Evolutionary conservation across 1,140 invertebrate species (phyloP).

Genomic region (Mactra quadrangularis): DNA sequence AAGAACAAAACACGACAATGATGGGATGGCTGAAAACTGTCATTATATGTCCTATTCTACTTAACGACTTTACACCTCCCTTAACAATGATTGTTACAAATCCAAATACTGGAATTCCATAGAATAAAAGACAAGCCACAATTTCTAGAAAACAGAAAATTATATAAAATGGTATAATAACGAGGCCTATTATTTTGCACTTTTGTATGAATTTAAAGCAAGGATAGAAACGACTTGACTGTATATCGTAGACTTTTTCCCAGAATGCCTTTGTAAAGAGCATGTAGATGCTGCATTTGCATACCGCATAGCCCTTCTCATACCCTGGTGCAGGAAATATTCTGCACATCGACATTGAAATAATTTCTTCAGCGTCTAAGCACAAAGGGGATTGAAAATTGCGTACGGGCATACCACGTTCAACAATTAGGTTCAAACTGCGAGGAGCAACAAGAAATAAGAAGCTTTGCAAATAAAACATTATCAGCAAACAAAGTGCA

Average conservation of each 20-base stretch:
- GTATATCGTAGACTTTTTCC: neutral
- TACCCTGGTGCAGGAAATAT: conserved; percentile 18
- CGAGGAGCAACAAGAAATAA: conserved; percentile 23
- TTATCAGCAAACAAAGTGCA: neutral
- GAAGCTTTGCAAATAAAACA: conserved; percentile 24
- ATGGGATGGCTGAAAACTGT: neutral
- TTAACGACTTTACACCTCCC: neutral
- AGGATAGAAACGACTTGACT: neutral
- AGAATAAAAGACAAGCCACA: neutral
- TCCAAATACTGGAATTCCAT: neutral
- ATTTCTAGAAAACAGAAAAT: conserved; percentile 9
- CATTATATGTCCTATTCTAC: neutral
- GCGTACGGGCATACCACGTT: conserved; percentile 14
- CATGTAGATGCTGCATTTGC: conserved; percentile 30
- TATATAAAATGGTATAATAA: neutral
- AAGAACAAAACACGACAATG: neutral
- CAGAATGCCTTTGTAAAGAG: conserved; percentile 21
- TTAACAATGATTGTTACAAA: conserved; percentile 4
- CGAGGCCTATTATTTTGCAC: no score
- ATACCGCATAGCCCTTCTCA: neutral
- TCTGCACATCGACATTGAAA: neutral
- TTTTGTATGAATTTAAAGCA: no score
- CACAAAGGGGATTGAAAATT: no score
- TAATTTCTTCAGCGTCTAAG: conserved; percentile 13
- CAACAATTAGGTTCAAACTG: conserved; percentile 29